Evolutionary conservation across 2,888 invertebrate genomes (phyloP).

Genomic region (Protophormia terraenovae): DNA sequence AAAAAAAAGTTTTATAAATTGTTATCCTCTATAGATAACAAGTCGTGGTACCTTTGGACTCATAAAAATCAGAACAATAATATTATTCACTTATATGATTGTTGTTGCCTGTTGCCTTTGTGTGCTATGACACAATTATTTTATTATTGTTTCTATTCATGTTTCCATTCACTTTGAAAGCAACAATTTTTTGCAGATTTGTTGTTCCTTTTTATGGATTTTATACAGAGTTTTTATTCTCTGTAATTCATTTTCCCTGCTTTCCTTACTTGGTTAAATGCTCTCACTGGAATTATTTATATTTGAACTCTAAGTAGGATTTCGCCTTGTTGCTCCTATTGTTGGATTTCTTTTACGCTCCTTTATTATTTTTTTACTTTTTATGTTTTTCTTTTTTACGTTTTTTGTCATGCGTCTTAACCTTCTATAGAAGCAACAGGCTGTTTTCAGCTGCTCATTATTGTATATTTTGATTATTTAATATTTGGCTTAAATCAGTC

Average conservation of each 20-base stretch:
- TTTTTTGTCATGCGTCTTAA: slow-evolving; percentile 69
- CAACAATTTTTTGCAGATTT: slow-evolving; percentile 64
- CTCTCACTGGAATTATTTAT: slow-evolving; percentile 44
- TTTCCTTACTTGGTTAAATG: background rate
- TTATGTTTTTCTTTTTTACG: background rate
- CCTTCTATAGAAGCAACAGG: slow-evolving; percentile 77
- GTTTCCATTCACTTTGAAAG: slow-evolving; percentile 45
- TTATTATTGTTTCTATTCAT: slow-evolving; percentile 23
- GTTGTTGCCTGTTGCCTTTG: slow-evolving; percentile 40
- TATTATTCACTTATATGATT: no score
- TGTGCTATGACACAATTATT: slow-evolving; percentile 58
- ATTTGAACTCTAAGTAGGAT: background rate
- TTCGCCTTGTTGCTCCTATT: slow-evolving; percentile 19
- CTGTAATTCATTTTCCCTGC: background rate
- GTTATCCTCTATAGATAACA: no score
- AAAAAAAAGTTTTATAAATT: no score
- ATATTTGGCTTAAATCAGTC: slow-evolving; percentile 34
- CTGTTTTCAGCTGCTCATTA: slow-evolving; percentile 69
- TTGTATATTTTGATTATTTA: slow-evolving; percentile 10
- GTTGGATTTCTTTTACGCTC: slow-evolving; percentile 5
- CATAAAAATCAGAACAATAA: no score
- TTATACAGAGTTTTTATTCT: background rate
- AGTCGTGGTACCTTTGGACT: no score
- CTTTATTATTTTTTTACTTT: background rate
- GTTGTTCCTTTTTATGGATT: background rate